Conservation (phyloP, 2,888 invertebrate species). For the Sericinus montela region DNA sequence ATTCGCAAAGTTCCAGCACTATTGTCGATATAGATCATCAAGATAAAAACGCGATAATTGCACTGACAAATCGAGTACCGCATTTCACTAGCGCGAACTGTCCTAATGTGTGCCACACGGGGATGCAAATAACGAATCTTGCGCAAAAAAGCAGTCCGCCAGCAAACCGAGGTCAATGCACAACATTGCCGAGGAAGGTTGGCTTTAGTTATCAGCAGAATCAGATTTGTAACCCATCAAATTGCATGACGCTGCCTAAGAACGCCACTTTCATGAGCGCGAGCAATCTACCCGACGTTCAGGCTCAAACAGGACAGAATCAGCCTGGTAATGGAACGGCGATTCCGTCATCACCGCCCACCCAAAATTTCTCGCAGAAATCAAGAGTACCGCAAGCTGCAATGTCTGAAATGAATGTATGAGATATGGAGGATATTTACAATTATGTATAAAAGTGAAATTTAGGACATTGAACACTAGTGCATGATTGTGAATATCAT, state of each 20-base stretch:
- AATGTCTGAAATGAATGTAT: slow-evolving; percentile 94
- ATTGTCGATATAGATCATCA: slow-evolving; percentile 92
- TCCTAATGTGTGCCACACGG: slow-evolving; percentile 79
- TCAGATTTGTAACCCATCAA: slow-evolving; percentile 68
- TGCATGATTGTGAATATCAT: slow-evolving; percentile 74
- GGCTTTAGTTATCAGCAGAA: slow-evolving; percentile 70
- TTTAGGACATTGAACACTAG: slow-evolving; percentile 41
- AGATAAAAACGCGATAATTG: slow-evolving; percentile 77
- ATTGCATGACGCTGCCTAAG: slow-evolving; percentile 81
- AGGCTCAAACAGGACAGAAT: slow-evolving; percentile 68
- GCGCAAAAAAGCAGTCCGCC: slow-evolving; percentile 68
- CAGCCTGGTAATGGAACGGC: slow-evolving; percentile 64
- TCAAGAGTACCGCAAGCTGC: slow-evolving; percentile 87
- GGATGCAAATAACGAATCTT: slow-evolving; percentile 77
- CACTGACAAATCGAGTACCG: slow-evolving; percentile 71
- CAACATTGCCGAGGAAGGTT: slow-evolving; percentile 71
- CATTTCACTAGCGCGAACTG: slow-evolving; percentile 71
- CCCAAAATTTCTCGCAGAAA: slow-evolving; percentile 71
- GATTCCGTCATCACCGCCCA: slow-evolving; percentile 62
- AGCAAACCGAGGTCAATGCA: slow-evolving; percentile 64
- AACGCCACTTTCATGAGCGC: slow-evolving; percentile 75
- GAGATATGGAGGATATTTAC: slow-evolving; percentile 82
- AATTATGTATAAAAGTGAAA: slow-evolving; percentile 75
- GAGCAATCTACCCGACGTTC: slow-evolving; percentile 70
- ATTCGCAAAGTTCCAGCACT: slow-evolving; percentile 89